Evolutionary conservation across 2,888 invertebrate species (phyloP), one percentile per base, ranked within the genome.

Genomic region (Ctena decussata): DNA sequence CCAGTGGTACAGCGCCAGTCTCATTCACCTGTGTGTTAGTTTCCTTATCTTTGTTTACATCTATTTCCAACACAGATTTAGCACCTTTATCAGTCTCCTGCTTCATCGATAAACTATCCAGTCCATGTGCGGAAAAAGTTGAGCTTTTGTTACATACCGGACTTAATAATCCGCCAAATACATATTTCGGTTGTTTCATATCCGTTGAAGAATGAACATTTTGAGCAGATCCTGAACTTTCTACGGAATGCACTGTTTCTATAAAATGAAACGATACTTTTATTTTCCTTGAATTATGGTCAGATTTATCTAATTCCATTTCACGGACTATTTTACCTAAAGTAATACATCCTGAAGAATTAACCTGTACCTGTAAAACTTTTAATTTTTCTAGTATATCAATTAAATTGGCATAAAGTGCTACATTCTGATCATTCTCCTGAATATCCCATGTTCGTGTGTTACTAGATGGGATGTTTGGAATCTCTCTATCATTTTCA

Each of bases 321-420:
- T 77, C 80, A 12, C 84, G 77, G 30, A 75, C 71, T 35, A 84
- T 81, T 60, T 76, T 80, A 8, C 77, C 69, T 70, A 84, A 70
- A 11, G 77, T 74, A 27, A 77, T 41, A 71, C 76, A 81, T 5
- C 76, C 37, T 1, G 72, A 57, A 24, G 74, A 24, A 8, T 49
- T 75, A 15, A 44, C 44, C 12, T 21, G 30, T 57, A 60, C 53
- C 27, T 37, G 49, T 21, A 90, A 46, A 0, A 90, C 76, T 41
- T 85, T 73, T 60, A 90, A 74, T 69, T 83, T 84, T 65, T 89
- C 87, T 39, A 90, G 65, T 12, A 82, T 46, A 39, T 85, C 85
- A 30, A 89, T 85, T 35, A 90, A 44, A 32, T 53, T 57, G 37
- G 72, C n/a, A 71, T 77, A 81, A 37, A 81, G 30, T 18, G 37